Evolutionary conservation across 1,140 invertebrate genomes (phyloP).

Genomic region (Gerris buenoi): DNA sequence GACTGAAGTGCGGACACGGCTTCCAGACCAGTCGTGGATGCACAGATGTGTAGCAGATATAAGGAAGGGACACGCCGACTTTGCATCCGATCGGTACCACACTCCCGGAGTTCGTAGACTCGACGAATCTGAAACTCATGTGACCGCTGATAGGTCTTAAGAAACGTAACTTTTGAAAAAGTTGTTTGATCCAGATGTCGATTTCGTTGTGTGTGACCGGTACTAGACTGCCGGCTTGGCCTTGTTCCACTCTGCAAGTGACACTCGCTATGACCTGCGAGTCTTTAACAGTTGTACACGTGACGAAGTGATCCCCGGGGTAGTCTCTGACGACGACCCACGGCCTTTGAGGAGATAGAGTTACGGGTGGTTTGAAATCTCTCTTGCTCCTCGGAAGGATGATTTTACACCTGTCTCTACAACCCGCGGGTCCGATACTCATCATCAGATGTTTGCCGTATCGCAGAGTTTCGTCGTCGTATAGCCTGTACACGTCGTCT

Average conservation of each 20-base stretch:
- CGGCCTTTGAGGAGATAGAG: conserved; percentile 38
- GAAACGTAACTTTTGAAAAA: conserved; percentile 44
- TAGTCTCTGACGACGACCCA: conserved; percentile 61
- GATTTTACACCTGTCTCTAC: conserved; percentile 48
- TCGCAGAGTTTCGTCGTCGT: conserved; percentile 45
- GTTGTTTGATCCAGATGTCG: conserved; percentile 50
- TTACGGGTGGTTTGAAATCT: conserved; percentile 38
- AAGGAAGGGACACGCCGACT: conserved; percentile 57
- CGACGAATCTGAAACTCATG: conserved; percentile 53
- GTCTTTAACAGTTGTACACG: conserved; percentile 62
- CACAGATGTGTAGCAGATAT: conserved; percentile 53
- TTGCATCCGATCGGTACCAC: conserved; percentile 47
- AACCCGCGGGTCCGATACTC: conserved; percentile 50
- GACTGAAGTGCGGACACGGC: conserved; percentile 41
- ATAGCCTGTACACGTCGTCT: conserved; percentile 48
- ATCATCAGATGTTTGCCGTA: conserved; percentile 52
- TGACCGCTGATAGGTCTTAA: conserved; percentile 51
- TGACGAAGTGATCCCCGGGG: conserved; percentile 53
- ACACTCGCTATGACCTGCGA: conserved; percentile 60
- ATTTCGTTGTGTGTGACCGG: conserved; percentile 50
- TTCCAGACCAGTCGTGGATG: conserved; percentile 46
- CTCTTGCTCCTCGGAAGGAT: conserved; percentile 41
- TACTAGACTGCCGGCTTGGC: conserved; percentile 47
- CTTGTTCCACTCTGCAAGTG: conserved; percentile 50
- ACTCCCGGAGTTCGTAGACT: conserved; percentile 26